Percentiles rank a stretch among this genome's conserved stretches.
Evolutionary conservation across 2,113 vertebrate genomes (phyloP).

Genomic region (Oxygymnocypris stewartii): DNA sequence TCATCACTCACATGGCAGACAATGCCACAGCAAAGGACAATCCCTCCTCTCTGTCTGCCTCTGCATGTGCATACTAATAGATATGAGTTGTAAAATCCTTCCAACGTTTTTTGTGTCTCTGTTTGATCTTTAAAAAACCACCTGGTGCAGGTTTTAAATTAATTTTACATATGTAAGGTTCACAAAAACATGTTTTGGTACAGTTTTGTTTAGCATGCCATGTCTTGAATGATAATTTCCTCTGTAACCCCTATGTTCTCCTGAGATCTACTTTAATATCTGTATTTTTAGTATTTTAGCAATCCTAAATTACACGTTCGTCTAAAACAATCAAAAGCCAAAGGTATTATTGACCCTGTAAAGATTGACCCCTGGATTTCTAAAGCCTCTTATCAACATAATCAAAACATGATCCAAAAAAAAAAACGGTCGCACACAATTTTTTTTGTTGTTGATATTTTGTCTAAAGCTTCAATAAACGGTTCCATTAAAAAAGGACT

Average conservation of each 20-base stretch:
- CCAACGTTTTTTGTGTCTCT: not conserved
- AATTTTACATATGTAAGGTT: not conserved
- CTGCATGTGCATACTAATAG: conserved; percentile 33
- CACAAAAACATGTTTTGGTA: not conserved
- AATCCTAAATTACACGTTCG: not conserved
- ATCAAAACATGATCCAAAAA: not conserved
- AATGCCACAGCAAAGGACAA: conserved; percentile 31
- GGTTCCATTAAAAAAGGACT: no score
- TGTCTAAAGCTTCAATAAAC: no score
- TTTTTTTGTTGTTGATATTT: no score
- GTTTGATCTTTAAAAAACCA: not conserved
- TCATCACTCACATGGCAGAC: conserved; percentile 58
- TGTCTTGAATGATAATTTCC: not conserved
- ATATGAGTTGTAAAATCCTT: conserved; percentile 15
- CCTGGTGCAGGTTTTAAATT: not conserved
- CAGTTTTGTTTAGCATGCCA: not conserved
- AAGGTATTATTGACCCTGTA: not conserved
- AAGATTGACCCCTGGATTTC: not conserved
- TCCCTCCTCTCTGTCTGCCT: conserved; percentile 33
- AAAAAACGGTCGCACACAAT: not conserved
- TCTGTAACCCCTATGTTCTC: not conserved
- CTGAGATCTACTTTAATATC: not conserved
- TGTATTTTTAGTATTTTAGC: not conserved
- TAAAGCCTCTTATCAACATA: not conserved
- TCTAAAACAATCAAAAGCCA: not conserved